Base-by-base conservation (phyloP, 2,113 vertebrate species). In the Cynoglossus semilaevis region DNA sequence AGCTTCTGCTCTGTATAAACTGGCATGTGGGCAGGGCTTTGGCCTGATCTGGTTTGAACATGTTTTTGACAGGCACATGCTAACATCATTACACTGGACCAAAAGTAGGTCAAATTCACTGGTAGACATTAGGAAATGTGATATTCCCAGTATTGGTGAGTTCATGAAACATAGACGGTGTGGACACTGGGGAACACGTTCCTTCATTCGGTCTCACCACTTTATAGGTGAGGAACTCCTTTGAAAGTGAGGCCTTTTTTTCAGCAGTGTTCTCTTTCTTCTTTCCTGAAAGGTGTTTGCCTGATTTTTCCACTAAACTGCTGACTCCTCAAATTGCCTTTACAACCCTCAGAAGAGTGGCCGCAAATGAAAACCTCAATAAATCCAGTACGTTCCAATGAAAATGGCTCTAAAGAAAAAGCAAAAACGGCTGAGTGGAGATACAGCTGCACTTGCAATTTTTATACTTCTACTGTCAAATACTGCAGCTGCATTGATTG, bases 81-180 rank as follows among this genome's bases (percentile, higher is more conserved):
- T 79, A 72, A 80, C 82, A 61, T 58, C 64, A 74, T 87, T 81
- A 81, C 58, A 61, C 48, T 51, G 10, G 38, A 40, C 56, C 63
- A 49, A 80, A 87, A 87, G 80, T 82, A 83, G 82, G 74, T 69
- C 74, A 82, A 64, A 67, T 69, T 83, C 67, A 68, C 53, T 46
- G 56, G 57, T n/a, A 19, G 51, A 69, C 50, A 63, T n/a, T n/a
- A n/a, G n/a, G n/a, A n/a, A n/a, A n/a, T n/a, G n/a, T n/a, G n/a
- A n/a, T n/a, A n/a, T n/a, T n/a, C n/a, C 15, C 41, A 42, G 29
- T 35, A 35, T 12, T 19, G 16, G 47, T 29, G 44, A 48, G 55
- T 56, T 65, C 34, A 15, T 52, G 19, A 55, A 46, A 40, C 11
- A 13, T 44, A 57, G 19, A 11, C 17, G 8, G 15, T 9, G 48